Conservation (phyloP, 2,113 vertebrate genomes). For the Hucho hucho region DNA sequence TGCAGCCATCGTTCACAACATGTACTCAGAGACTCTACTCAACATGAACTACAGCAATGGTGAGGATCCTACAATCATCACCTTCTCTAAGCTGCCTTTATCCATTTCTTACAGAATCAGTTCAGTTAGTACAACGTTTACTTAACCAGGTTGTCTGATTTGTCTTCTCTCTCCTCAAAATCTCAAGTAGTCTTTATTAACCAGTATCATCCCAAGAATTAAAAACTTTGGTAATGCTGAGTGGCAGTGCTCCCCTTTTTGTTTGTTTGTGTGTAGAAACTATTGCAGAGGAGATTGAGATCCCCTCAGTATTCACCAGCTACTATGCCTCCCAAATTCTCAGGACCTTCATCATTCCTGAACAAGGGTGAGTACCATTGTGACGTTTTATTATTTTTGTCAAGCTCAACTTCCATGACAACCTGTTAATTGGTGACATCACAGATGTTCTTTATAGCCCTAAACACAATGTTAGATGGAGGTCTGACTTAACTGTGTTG, state of each 20-base stretch:
- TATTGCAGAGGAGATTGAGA: constrained; percentile 80
- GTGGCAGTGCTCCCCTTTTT: background rate
- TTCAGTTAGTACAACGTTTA: background rate
- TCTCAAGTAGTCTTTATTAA: too few species aligned
- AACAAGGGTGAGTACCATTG: constrained; percentile 60
- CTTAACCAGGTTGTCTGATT: background rate
- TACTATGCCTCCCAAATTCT: constrained; percentile 65
- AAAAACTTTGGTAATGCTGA: too few species aligned
- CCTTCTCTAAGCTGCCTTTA: background rate
- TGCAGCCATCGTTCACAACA: constrained; percentile 85
- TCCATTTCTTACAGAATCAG: background rate
- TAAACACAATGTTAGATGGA: too few species aligned
- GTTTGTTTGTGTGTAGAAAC: constrained; percentile 65
- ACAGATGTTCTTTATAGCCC: too few species aligned
- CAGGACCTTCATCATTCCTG: constrained; percentile 60
- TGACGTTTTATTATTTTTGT: background rate
- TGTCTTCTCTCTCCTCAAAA: background rate
- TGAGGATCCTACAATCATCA: constrained; percentile 47
- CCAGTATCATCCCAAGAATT: too few species aligned
- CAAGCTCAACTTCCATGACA: background rate
- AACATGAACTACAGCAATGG: constrained; percentile 88
- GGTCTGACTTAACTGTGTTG: too few species aligned
- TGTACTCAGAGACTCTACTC: constrained; percentile 81
- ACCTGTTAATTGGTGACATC: background rate
- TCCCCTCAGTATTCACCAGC: constrained; percentile 87